A percentile compares a stretch with the other conserved stretches of the same genome.
Evolutionary conservation across 2,113 vertebrate genomes (phyloP).

Genomic region (Microcebus lehilahytsara): DNA sequence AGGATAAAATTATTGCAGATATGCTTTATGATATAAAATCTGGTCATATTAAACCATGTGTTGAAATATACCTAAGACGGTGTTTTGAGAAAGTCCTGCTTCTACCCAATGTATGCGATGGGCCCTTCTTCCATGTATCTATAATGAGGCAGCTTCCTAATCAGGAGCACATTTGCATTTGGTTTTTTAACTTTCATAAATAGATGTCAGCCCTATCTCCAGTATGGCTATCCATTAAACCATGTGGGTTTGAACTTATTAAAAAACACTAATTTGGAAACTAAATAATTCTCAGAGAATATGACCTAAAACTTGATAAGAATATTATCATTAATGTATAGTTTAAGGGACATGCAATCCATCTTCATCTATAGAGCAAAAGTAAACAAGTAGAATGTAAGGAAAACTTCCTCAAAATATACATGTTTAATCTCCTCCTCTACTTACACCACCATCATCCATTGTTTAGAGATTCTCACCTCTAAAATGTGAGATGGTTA

Average conservation of each 20-base stretch:
- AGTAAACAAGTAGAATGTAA: not conserved
- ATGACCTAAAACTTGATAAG: not conserved
- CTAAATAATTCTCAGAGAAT: constrained; percentile 40
- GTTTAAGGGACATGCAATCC: not conserved
- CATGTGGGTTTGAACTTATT: not conserved
- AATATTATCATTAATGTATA: not conserved
- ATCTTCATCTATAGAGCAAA: not conserved
- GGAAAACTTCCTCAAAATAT: not conserved
- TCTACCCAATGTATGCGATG: not conserved
- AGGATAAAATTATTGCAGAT: not conserved
- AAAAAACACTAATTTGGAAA: constrained; percentile 5
- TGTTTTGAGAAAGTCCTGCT: not conserved
- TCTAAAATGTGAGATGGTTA: not conserved
- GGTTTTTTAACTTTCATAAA: constrained; percentile 25
- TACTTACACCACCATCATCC: not conserved
- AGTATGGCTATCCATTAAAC: not conserved
- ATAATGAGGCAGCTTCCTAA: not conserved
- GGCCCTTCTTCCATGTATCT: not conserved
- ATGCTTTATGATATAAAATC: not conserved
- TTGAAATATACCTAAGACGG: not conserved
- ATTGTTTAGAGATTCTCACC: not conserved
- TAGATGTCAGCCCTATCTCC: not conserved
- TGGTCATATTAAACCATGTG: not conserved
- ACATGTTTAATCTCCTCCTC: not conserved
- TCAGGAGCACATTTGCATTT: not conserved